Conservation (phyloP, 2,113 vertebrate genomes). For the Steatornis caripensis region DNA sequence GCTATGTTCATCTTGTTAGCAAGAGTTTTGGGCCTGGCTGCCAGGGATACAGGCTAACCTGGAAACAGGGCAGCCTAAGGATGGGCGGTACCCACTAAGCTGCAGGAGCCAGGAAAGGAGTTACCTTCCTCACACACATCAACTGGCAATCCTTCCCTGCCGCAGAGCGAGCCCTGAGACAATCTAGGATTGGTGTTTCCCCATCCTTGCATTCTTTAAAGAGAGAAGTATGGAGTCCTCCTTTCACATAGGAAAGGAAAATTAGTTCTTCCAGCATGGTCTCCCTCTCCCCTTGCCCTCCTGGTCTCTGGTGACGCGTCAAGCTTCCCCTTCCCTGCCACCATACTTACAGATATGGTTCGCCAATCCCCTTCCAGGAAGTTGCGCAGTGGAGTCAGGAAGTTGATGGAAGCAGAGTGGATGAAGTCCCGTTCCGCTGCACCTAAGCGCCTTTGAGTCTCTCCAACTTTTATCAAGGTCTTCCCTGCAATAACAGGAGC, state of each 20-base stretch:
- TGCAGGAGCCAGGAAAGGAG: neutral
- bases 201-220: neutral
- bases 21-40: neutral
- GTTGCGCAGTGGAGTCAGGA: constrained; percentile 93
- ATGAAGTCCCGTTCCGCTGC: constrained; percentile 90
- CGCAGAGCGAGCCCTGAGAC: neutral
- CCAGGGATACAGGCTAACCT: neutral
- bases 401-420: constrained; percentile 83
- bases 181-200: neutral
- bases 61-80: neutral
- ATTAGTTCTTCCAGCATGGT: neutral
- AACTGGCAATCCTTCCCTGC: neutral
- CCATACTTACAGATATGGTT: constrained; percentile 86
- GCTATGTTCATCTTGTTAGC: neutral
- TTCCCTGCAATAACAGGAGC: constrained; percentile 72
- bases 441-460: constrained; percentile 87
- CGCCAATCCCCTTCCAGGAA: constrained; percentile 98
- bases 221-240: neutral
- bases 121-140: neutral
- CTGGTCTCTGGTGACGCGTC: fast-evolving
- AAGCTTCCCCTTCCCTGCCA: neutral
- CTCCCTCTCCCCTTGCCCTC: neutral
- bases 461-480: constrained; percentile 90
- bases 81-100: neutral
- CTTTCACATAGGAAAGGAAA: neutral